Conservation (phyloP, 2,888 invertebrate species). For the Acheta domesticus region DNA sequence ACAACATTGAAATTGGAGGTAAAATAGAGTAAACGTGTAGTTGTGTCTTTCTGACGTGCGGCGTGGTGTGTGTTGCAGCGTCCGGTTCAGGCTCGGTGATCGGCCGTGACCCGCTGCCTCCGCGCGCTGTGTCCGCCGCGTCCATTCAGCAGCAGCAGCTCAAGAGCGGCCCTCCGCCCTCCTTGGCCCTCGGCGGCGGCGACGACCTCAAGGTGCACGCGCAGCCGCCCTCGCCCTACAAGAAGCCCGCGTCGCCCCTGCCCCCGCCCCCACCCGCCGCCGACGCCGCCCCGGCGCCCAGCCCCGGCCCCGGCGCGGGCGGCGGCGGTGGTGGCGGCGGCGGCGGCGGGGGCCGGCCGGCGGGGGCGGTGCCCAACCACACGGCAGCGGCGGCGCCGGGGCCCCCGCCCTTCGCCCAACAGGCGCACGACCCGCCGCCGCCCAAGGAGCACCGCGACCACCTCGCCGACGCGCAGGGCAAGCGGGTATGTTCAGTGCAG, state of each 20-base stretch:
- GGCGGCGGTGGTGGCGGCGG: conserved; percentile 5
- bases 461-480: too few species aligned
- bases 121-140: conserved; percentile 47
- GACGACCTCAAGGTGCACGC: neutral
- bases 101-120: conserved; percentile 55
- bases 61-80: conserved; percentile 53
- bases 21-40: too few species aligned
- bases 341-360: conserved; percentile 12
- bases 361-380: conserved; percentile 18
- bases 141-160: conserved; percentile 47
- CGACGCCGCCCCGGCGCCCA: neutral
- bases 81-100: conserved; percentile 67
- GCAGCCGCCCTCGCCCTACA: neutral
- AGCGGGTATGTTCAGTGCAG: too few species aligned
- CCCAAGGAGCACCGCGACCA: too few species aligned
- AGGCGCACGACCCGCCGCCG: conserved; percentile 21
- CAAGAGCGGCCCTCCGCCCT: conserved; percentile 22
- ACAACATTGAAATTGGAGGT: too few species aligned
- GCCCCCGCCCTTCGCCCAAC: conserved; percentile 3
- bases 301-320: neutral
- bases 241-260: neutral
- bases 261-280: too few species aligned
- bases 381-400: neutral
- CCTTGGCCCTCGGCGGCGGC: conserved; percentile 27
- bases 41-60: too few species aligned